Percentiles rank a stretch among this genome's conserved stretches.
Conservation (phyloP, 2,888 invertebrate genomes). For the Anarsia innoxiella region DNA sequence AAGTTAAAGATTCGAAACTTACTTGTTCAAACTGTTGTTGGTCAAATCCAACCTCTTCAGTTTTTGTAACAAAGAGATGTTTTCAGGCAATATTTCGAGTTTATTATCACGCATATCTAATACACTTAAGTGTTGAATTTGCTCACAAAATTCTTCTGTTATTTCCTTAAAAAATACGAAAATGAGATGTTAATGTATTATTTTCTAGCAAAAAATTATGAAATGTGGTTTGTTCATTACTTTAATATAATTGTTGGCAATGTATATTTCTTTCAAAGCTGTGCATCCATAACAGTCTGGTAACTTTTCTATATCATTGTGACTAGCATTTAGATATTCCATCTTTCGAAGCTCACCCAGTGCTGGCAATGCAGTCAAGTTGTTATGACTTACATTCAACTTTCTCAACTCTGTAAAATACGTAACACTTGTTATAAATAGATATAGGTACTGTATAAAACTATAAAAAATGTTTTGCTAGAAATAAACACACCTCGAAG, state of each 20-base stretch:
- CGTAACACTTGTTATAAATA: no score
- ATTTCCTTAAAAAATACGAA: slow-evolving; percentile 72
- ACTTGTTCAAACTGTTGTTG: slow-evolving; percentile 82
- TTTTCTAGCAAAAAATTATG: no score
- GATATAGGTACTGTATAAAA: no score
- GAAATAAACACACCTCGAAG: slow-evolving; percentile 89
- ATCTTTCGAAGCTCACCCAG: slow-evolving; percentile 84
- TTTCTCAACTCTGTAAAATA: slow-evolving; percentile 76
- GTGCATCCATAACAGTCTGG: slow-evolving; percentile 87
- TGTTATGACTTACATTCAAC: slow-evolving; percentile 84
- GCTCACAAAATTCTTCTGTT: slow-evolving; percentile 81
- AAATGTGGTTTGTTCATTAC: no score
- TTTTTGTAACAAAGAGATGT: slow-evolving; percentile 83
- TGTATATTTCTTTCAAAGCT: slow-evolving; percentile 85
- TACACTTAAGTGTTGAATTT: slow-evolving; percentile 81
- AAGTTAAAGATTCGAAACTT: slow-evolving; percentile 22
- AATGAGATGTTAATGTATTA: not conserved
- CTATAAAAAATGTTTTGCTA: no score
- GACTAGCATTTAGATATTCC: slow-evolving; percentile 84
- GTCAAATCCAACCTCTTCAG: slow-evolving; percentile 89
- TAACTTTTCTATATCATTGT: slow-evolving; percentile 85
- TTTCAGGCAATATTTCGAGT: slow-evolving; percentile 83
- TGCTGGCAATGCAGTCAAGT: slow-evolving; percentile 78
- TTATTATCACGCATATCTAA: slow-evolving; percentile 90
- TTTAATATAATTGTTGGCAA: slow-evolving; percentile 88